Base-by-base conservation (phyloP, 2,888 invertebrate species). In the Lomographa bimaculata region DNA sequence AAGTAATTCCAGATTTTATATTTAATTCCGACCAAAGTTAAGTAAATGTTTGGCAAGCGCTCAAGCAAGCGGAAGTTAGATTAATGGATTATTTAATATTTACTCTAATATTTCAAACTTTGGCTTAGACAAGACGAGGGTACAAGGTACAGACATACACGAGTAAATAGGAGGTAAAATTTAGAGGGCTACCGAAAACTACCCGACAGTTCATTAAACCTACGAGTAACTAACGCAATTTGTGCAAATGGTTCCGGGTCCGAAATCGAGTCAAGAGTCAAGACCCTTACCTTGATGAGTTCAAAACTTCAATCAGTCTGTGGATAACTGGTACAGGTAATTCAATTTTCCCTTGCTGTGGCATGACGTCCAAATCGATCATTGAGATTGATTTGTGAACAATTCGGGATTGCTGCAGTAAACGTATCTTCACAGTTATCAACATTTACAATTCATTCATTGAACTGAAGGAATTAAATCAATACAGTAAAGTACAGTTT, bases 331-430 rank as follows among this genome's bases (percentile, higher is more conserved):
- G 43, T 26, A 7, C 14, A 35, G 30, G 30, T 53, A 52, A 51
- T 49, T 33, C 43, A 53, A 56, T 53, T 43, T n/a, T 30, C 16
- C 34, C 49, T 56, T 53, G 3, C 61, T 65, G n/a, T 60, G 56
- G 41, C 51, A 47, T 29, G 42, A 37, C 26, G 12, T 48, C 47
- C 27, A 6, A 10, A 1, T 57, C 57, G 49, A 60, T 64, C 57
- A 53, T 37, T 10, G 11, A 56, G 64, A 64, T 59, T 62, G 60
- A 67, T 67, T 57, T 36, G 35, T 37, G 27, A 24, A 21, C 17
- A 7, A 29, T 26, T 7, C 14, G n/a, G 1, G 33, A 35, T 41
- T 27, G 16, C 9, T 9, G 5, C 3, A 11, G 1, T 14, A 3
- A 19, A 16, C 17, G 14, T 17, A 5, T 6, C 17, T 4, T n/a